These are phyloP conservation scores for Oreochromis aureus DNA, from an alignment of 2,113 vertebrate genomes.

Conservation along the genomic window DNA sequence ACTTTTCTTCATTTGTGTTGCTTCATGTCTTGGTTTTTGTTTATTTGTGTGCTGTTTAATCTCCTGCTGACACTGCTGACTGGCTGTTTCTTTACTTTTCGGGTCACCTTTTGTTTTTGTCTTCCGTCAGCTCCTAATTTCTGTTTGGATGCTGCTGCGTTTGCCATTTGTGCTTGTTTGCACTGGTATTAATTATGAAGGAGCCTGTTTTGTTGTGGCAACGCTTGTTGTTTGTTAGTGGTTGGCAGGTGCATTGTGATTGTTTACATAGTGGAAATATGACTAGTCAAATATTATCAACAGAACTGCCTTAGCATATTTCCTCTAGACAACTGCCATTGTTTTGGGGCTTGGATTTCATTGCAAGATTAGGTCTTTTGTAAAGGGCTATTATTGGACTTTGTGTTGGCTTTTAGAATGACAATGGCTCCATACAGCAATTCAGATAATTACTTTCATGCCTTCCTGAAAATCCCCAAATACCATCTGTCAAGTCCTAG, in stretches of 20 bases:
- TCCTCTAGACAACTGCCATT: neutral
- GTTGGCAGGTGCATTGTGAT: conserved; percentile 15
- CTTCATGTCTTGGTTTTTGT: neutral
- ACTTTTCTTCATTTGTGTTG: neutral
- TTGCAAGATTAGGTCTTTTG: neutral
- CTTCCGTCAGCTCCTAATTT: neutral
- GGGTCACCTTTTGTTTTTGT: neutral
- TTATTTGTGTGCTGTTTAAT: neutral
- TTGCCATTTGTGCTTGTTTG: neutral
- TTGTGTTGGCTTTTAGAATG: neutral
- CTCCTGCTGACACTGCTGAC: neutral
- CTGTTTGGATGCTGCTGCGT: neutral
- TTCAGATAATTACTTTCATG: neutral
- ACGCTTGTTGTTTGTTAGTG: neutral
- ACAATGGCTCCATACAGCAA: neutral
- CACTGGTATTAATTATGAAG: conserved; percentile 1
- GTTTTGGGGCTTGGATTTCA: neutral
- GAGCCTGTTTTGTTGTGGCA: neutral
- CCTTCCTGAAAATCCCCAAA: neutral
- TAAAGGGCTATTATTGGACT: neutral
- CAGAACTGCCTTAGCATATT: neutral
- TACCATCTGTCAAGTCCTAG: neutral
- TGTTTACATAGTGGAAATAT: neutral
- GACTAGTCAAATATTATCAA: neutral
- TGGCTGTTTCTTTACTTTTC: neutral